These are phyloP conservation scores for Drosophila nasuta DNA, from an alignment of 1,140 invertebrate genomes.

Conservation along the genomic window DNA sequence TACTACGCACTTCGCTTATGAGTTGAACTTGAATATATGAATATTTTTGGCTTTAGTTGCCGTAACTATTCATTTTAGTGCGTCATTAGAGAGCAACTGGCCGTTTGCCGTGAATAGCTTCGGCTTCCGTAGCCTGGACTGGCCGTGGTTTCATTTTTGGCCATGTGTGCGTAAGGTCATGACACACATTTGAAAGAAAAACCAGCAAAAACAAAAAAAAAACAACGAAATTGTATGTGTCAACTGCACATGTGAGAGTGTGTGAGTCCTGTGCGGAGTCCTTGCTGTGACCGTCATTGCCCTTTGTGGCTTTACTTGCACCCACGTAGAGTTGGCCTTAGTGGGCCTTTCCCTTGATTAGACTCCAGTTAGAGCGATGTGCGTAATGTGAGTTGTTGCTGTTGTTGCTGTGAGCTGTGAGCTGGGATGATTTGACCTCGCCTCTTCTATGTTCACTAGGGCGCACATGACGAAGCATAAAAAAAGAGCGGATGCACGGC, in stretches of 20 bases:
- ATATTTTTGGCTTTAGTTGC: slow-evolving; percentile 21
- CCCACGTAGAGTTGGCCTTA: slow-evolving; percentile 9
- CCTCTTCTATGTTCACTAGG: background rate
- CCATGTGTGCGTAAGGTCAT: slow-evolving; percentile 49
- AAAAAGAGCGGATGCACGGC: background rate
- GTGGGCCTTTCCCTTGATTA: slow-evolving; percentile 33
- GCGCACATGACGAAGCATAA: background rate
- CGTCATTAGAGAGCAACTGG: slow-evolving; percentile 22
- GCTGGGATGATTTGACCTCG: slow-evolving; percentile 23
- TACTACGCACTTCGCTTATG: background rate
- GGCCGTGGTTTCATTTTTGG: slow-evolving; percentile 13
- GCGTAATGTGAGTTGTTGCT: background rate
- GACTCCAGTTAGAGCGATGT: slow-evolving; percentile 11
- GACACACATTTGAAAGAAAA: slow-evolving; percentile 47
- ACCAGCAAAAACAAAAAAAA: background rate
- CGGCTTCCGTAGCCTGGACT: background rate
- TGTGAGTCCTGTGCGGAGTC: slow-evolving; percentile 16
- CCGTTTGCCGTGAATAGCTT: background rate
- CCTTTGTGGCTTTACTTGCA: slow-evolving; percentile 32
- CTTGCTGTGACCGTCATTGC: slow-evolving; percentile 20
- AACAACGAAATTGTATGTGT: slow-evolving; percentile 6
- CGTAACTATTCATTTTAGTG: slow-evolving; percentile 34
- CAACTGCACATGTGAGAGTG: slow-evolving; percentile 3
- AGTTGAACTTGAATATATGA: slow-evolving; percentile 24
- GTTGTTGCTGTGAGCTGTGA: background rate